Base-by-base conservation (phyloP, 2,113 vertebrate species). In the Otocyon megalotis region DNA sequence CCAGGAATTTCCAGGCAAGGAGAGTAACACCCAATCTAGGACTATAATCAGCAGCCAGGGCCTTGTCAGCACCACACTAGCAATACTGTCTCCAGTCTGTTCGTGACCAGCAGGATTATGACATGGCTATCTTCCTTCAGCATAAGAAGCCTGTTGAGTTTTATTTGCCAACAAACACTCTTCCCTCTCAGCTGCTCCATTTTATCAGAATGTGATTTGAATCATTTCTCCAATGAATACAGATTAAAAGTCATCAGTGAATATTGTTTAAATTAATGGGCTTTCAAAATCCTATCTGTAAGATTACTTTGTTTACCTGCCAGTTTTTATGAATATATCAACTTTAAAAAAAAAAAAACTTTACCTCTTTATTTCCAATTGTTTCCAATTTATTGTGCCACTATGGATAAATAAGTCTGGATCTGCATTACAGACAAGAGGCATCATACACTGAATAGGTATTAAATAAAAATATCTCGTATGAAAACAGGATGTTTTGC, bases 161-260 rank as follows among this genome's bases (percentile, higher is more conserved):
- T 79, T 43, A 83, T 12, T 35, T 79, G 54, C 43, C 43, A 71
- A 63, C 60, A 81, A 88, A 94, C 89, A 37, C 48, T 48, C 9
- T 56, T 77, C 53, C 15, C n/a, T 69, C 76, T 69, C 15, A 35
- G 76, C 13, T 54, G 65, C 11, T 93, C 53, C 5, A 14, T 93
- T 90, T 87, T 32, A 79, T 58, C 17, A 92, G 67, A 88, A 93
- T 77, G 76, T 26, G 28, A 88, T 84, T 82, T 48, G 76, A 94
- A 79, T 71, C 43, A 89, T 81, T 92, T 96, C 19, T 32, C 54
- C 32, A 89, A 12, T 67, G 56, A 92, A 80, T 65, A n/a, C n/a
- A 90, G 67, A 63, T 30, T 24, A 77, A 91, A 77, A 77, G 60
- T 69, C 82, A 86, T 50, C 60, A 81, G 30, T 15, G 4, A 24